Base-by-base conservation (phyloP, 2,888 invertebrate species). In the Dysmachus trigonus region DNA sequence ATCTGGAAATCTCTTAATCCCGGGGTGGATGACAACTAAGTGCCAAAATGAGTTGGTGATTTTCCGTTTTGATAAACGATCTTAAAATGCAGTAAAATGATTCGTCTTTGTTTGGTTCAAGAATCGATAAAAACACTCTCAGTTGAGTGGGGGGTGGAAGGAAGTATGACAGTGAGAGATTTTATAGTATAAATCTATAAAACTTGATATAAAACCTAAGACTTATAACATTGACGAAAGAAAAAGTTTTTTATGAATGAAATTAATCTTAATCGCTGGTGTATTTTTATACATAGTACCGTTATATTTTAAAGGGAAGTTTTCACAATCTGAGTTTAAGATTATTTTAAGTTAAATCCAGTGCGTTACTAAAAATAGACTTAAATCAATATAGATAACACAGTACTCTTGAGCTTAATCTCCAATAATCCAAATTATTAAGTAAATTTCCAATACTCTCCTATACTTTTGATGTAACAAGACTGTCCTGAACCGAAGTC, bases 31-130 rank as follows among this genome's bases (percentile, higher is more conserved):
- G 72, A 83, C 83, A 83, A 72, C 83, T 72, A 81, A 72, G 83
- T 83, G 83, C 83, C 72, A 83, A 83, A 71, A 83, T 72, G 83
- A 83, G 83, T 83, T 83, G 72, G 38, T 83, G 83, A 83, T 83
- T 72, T 72, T 72, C 41, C 30, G 72, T 72, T 83, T 83, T 83
- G 83, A 83, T 83, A 83, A 83, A 72, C 72, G 83, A 72, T 30
- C 31, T 33, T 73, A 73, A 31, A 73, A 73, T 73, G 73, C 73
- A 73, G 73, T 73, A 33, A 33, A 73, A 35, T 35, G 73, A 62
- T 62, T 62, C 62, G 62, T 62, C 62, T 62, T 62, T 62, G 62
- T 62, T 18, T 62, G 62, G 62, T 10, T 22, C 10, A 18, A 13
- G 22, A 62, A 62, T 62, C 62, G 62, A 62, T 62, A 62, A 62